Percentiles rank a stretch among this genome's conserved stretches.
phyloP scores from a whole-genome alignment of 2,113 vertebrate genomes.

The Hucho hucho region DNA sequence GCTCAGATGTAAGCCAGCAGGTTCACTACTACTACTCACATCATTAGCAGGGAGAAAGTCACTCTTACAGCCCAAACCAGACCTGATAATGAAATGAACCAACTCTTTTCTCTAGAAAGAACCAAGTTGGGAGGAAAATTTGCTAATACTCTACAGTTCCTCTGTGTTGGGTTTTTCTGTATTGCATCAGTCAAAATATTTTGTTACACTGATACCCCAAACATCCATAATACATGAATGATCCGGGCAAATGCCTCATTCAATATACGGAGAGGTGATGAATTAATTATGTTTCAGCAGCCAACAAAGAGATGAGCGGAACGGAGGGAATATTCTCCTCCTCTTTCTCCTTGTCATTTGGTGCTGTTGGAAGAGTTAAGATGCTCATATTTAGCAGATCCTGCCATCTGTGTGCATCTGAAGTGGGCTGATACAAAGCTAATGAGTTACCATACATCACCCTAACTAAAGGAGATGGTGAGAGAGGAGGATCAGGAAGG shows the following conservation, averaged over 20 bases:
- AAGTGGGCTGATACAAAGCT: too few relatives aligned
- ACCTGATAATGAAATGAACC: conserved; percentile 39
- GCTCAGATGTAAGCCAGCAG: conserved; percentile 43
- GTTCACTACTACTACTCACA: conserved; percentile 45
- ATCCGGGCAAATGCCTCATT: conserved; percentile 32
- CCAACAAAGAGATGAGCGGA: conserved; percentile 29
- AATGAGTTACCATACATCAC: too few relatives aligned
- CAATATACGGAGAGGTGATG: conserved; percentile 41
- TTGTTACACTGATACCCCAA: conserved; percentile 29
- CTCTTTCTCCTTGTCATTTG: background rate
- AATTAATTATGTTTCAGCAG: conserved; percentile 55
- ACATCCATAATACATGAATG: conserved; percentile 56
- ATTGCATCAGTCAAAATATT: conserved; percentile 12
- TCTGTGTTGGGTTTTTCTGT: conserved; percentile 4
- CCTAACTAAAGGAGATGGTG: background rate
- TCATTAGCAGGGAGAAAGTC: conserved; percentile 44
- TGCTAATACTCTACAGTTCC: background rate
- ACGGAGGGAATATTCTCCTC: conserved; percentile 12
- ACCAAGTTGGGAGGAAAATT: conserved; percentile 22
- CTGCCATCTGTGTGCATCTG: background rate
- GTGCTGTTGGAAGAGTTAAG: background rate
- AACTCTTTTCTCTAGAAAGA: conserved; percentile 41
- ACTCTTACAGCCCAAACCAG: conserved; percentile 17
- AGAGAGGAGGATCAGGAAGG: background rate
- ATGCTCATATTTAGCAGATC: conserved; percentile 2